phyloP scores from a whole-genome alignment of 2,888 invertebrate genomes.

The Diplazon laetatorius region DNA sequence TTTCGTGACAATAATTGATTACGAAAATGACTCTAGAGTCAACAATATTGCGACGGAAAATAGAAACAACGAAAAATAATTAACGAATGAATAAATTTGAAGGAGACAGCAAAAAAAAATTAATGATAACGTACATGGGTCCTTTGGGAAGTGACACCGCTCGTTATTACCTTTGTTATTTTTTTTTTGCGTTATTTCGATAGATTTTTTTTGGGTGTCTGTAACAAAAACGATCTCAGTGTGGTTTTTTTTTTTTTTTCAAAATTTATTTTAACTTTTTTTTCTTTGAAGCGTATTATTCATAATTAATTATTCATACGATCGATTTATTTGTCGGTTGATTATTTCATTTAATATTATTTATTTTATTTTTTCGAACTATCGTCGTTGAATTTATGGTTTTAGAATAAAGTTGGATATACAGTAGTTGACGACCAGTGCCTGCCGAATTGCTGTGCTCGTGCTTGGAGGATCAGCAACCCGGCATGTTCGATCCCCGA shows the following conservation, averaged over 20 bases:
- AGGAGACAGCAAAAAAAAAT: background rate
- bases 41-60: slow-evolving; percentile 17
- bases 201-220: slow-evolving; percentile 57
- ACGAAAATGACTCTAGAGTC: slow-evolving; percentile 49
- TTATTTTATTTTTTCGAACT: slow-evolving; percentile 56
- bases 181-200: slow-evolving; percentile 53
- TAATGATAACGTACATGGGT: slow-evolving; percentile 14
- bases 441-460: slow-evolving; percentile 79
- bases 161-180: slow-evolving; percentile 62
- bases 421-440: slow-evolving; percentile 78
- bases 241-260: no score
- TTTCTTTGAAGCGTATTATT: slow-evolving; percentile 50
- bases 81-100: no score
- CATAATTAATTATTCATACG: slow-evolving; percentile 40
- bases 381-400: slow-evolving; percentile 53
- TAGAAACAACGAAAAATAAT: slow-evolving; percentile 6
- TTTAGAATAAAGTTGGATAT: slow-evolving; percentile 69
- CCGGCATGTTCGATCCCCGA: slow-evolving; percentile 73
- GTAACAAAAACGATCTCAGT: slow-evolving; percentile 61
- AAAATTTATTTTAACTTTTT: no score
- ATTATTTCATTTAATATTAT: slow-evolving; percentile 61
- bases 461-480: slow-evolving; percentile 78
- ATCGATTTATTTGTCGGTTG: slow-evolving; percentile 41
- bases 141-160: slow-evolving; percentile 58
- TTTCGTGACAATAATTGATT: slow-evolving; percentile 24